These are phyloP conservation scores for Dione juno DNA, from an alignment of 2,888 invertebrate species.

Conservation along the genomic window DNA sequence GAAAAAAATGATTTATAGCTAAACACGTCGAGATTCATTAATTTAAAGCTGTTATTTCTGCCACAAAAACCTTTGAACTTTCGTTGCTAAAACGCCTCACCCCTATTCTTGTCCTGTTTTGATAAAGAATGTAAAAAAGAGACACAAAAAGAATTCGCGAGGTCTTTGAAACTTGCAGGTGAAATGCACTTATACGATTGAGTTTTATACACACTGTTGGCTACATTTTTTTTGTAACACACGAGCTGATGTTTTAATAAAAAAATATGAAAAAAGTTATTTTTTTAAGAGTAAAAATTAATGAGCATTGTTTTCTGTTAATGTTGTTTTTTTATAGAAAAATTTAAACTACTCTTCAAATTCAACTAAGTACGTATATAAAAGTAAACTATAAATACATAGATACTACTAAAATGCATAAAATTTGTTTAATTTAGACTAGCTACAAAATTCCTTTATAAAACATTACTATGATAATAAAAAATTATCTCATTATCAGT, in stretches of 20 bases:
- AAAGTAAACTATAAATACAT: no score
- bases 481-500: neutral
- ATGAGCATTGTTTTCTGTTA: no score
- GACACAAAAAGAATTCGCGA: slow-evolving; percentile 41
- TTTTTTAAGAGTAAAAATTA: no score
- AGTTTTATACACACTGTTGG: slow-evolving; percentile 37
- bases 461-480: neutral
- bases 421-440: neutral
- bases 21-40: neutral
- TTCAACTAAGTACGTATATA: no score
- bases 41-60: neutral
- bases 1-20: neutral
- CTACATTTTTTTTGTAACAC: neutral
- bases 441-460: neutral
- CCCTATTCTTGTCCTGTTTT: slow-evolving; percentile 29
- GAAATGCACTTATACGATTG: slow-evolving; percentile 47
- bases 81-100: slow-evolving; percentile 7
- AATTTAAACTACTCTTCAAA: no score
- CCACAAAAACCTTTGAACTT: neutral
- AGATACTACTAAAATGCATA: no score
- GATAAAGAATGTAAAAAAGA: slow-evolving; percentile 24
- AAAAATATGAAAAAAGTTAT: no score
- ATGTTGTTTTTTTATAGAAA: no score
- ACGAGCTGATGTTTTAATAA: neutral
- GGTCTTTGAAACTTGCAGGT: slow-evolving; percentile 48